A percentile compares a stretch with the other conserved stretches of the same genome.
phyloP scores from a whole-genome alignment of 2,888 invertebrate genomes.

The Callyntrura sp. region DNA sequence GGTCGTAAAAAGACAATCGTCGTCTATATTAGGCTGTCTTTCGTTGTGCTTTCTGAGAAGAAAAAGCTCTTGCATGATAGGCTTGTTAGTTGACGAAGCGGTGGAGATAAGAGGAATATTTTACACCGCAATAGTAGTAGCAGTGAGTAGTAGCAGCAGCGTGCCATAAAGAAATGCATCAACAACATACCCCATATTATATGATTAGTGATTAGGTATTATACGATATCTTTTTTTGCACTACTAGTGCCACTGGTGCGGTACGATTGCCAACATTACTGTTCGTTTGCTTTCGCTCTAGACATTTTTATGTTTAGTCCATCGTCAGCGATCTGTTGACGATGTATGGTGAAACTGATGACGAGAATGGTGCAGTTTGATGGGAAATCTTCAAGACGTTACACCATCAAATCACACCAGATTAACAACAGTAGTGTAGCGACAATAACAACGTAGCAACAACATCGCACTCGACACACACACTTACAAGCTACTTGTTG shows the following conservation, averaged over 20 bases:
- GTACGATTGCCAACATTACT: background rate
- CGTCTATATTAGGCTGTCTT: background rate
- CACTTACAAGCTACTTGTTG: conserved; percentile 52
- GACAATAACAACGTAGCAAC: conserved; percentile 11
- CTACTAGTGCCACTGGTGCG: background rate
- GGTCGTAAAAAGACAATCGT: conserved; percentile 55
- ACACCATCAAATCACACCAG: conserved; percentile 50
- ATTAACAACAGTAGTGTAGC: background rate
- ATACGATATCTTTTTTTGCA: background rate
- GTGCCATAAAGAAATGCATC: background rate
- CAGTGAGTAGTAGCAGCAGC: background rate
- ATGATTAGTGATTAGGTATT: background rate
- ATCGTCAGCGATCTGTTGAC: conserved; percentile 43
- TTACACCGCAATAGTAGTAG: background rate
- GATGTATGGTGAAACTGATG: conserved; percentile 2
- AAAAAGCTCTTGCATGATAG: background rate
- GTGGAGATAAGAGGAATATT: background rate
- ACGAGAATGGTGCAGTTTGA: conserved; percentile 18
- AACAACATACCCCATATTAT: background rate
- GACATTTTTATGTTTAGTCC: conserved; percentile 58
- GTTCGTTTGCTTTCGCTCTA: conserved; percentile 42
- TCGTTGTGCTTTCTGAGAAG: conserved; percentile 22
- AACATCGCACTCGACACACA: conserved; percentile 41
- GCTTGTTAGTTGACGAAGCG: background rate
- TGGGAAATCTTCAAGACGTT: conserved; percentile 64